Conservation (phyloP, 2,797 vertebrate genomes). For the Netta rufina region DNA sequence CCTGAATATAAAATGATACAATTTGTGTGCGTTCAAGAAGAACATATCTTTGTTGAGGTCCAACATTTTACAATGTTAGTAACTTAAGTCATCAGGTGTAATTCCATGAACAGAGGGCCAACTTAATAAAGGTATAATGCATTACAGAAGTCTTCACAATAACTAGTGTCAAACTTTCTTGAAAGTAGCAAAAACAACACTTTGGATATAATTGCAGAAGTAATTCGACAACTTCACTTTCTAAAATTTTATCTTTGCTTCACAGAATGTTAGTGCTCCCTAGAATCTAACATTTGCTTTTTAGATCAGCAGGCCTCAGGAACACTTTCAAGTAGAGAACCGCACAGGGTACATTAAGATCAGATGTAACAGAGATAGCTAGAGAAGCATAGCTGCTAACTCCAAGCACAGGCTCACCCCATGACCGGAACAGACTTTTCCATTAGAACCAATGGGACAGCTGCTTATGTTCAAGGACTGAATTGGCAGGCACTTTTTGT, state of each 20-base stretch:
- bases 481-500: slow-evolving; percentile 97
- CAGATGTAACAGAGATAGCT: neutral
- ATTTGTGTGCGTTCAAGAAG: neutral
- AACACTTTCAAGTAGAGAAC: neutral
- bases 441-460: slow-evolving; percentile 90
- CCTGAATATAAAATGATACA: neutral
- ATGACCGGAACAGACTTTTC: slow-evolving; percentile 94
- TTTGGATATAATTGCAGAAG: neutral
- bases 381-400: neutral
- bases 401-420: slow-evolving; percentile 86
- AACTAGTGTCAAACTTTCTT: neutral
- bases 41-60: neutral
- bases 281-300: neutral
- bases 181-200: neutral
- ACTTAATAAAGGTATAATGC: neutral
- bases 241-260: neutral
- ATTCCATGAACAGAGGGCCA: neutral
- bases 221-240: neutral
- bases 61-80: neutral
- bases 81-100: neutral
- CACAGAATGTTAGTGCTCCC: neutral
- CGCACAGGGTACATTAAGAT: neutral
- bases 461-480: slow-evolving; percentile 96
- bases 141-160: neutral
- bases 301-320: neutral